A percentile compares a stretch with the other conserved stretches of the same genome.
Conservation (phyloP, 2,797 vertebrate genomes). For the Oreochromis grahami region DNA sequence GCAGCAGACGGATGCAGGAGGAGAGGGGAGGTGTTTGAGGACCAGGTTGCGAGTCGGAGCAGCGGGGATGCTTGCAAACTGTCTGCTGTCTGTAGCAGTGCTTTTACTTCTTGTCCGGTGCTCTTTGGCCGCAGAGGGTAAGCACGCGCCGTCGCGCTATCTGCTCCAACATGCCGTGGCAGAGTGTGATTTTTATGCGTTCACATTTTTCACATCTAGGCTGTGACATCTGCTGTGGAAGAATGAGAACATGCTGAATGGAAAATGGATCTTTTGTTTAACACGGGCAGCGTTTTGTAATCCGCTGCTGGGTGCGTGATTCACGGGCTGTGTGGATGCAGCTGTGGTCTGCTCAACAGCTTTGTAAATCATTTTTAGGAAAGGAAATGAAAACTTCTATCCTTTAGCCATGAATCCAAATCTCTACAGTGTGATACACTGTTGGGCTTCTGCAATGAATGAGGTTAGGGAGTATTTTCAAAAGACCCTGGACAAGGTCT, state of each 20-base stretch:
- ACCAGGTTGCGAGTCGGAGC: constrained; percentile 40
- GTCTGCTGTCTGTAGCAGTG: constrained; percentile 65
- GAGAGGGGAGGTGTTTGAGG: constrained; percentile 54
- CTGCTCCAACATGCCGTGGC: not conserved
- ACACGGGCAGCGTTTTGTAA: constrained; percentile 19
- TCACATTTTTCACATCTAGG: not conserved
- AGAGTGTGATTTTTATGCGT: constrained; percentile 12
- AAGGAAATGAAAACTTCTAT: constrained; percentile 3
- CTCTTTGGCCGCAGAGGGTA: constrained; percentile 74
- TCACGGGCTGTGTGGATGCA: constrained; percentile 3
- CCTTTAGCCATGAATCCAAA: not conserved
- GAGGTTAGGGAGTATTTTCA: not conserved
- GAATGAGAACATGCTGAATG: not conserved
- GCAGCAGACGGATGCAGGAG: constrained; percentile 46
- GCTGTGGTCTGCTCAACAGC: not conserved
- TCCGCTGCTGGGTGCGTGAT: constrained; percentile 28
- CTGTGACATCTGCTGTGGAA: not conserved
- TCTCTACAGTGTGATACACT: not conserved
- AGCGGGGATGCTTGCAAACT: constrained; percentile 60
- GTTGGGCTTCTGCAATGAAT: not conserved
- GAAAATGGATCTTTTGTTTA: constrained; percentile 27
- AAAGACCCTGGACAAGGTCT: not conserved
- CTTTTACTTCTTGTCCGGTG: constrained; percentile 68
- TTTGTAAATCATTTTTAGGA: not conserved
- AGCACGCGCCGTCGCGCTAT: constrained; percentile 34